Percentiles rank a stretch among this genome's conserved stretches.
Evolutionary conservation across 1,140 invertebrate genomes (phyloP).

Genomic region (Eufriesea mexicana): DNA sequence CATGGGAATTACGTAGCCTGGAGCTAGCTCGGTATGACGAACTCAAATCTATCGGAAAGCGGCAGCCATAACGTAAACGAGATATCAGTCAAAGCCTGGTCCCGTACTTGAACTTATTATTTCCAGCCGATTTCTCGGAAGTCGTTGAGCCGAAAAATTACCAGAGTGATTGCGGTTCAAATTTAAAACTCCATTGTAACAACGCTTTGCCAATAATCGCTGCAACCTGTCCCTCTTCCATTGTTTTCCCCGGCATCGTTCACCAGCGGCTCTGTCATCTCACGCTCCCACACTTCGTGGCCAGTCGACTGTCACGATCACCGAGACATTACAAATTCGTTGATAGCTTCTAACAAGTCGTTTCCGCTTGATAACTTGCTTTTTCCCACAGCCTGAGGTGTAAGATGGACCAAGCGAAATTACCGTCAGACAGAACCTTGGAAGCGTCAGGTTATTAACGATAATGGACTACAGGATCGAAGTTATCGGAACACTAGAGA

Average conservation of each 20-base stretch:
- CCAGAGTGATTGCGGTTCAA: conserved; percentile 71
- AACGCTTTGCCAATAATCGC: conserved; percentile 64
- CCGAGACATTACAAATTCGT: conserved; percentile 62
- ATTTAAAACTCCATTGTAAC: conserved; percentile 70
- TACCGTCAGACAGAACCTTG: background rate
- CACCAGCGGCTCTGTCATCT: conserved; percentile 69
- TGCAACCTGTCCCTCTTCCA: conserved; percentile 68
- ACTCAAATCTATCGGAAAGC: too few relatives aligned
- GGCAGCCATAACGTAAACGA: background rate
- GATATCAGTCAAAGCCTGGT: background rate
- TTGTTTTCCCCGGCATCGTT: conserved; percentile 49
- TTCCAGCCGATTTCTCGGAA: conserved; percentile 33
- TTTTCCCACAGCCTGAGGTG: background rate
- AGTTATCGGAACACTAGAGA: too few relatives aligned
- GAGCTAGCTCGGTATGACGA: too few relatives aligned
- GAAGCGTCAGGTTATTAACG: background rate
- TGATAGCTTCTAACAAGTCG: conserved; percentile 40
- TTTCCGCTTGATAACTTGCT: conserved; percentile 55
- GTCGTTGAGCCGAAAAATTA: conserved; percentile 71
- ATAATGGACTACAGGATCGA: background rate
- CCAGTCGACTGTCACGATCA: conserved; percentile 71
- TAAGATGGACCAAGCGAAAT: background rate
- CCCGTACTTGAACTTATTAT: background rate
- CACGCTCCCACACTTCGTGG: conserved; percentile 74
- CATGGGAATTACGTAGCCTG: too few relatives aligned